Evolutionary conservation across 2,113 vertebrate genomes (phyloP), one percentile per base, ranked within the genome.

Genomic region (Aix galericulata): DNA sequence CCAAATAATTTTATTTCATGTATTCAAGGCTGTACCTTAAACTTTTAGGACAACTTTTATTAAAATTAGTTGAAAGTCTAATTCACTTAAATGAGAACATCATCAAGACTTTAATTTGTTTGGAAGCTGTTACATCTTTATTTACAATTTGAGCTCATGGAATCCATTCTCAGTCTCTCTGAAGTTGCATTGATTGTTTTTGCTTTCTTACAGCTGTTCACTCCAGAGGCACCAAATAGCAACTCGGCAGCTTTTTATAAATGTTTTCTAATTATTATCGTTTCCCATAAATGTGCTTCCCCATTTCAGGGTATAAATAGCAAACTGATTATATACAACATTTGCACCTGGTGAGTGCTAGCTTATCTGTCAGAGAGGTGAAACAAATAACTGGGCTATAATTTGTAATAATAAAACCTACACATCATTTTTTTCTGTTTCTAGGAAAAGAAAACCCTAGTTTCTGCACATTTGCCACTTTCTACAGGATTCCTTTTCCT

Each of bases 261-360:
- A 92, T 80, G 75, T 86, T 95, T 91, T 93, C 72, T 94, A 96
- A 95, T 97, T 86, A 92, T 93, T 93, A 94, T 87, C 87, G 89
- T 86, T 94, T 53, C 66, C 66, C 89, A 91, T 63, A 92, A 94
- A 91, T 56, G 53, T 85, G 66, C 87, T 93, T 84, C 74, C 60
- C 64, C 76, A 81, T 79, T 92, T 75, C 89, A 89, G 62, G 64
- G 66, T 68, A 92, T 86, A 93, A 95, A 96, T 84, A 96, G 82
- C 40, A 94, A 92, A 85, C 73, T 44, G 89, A 92, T 96, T 94
- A 96, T 96, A 95, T 95, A 95, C 87, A 93, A 91, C 84, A 64
- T 77, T 94, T 69, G 68, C 72, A 84, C 86, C 83, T 82, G 60
- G 82, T 92, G 81, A 93, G 91, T 73, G 82, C 73, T 76, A 76